These are phyloP conservation scores for Eledona agricola DNA, from an alignment of 2,888 invertebrate genomes.

Conservation along the genomic window DNA sequence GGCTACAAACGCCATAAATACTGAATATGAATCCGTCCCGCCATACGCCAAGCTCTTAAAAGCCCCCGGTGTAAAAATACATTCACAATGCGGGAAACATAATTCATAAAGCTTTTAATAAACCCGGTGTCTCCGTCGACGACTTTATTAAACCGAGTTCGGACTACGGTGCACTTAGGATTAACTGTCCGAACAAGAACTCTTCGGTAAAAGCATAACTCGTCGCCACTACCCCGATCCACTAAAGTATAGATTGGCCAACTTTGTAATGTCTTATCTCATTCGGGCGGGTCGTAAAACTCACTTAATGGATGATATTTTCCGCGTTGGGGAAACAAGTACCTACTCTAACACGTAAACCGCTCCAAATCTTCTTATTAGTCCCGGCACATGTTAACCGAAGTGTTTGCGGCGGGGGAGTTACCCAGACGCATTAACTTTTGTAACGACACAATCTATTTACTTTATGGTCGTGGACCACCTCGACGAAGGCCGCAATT, in stretches of 20 bases:
- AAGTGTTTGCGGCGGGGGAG: constrained; percentile 2
- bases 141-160: too few relatives aligned
- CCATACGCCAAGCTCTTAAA: constrained; percentile 32
- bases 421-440: constrained; percentile 15
- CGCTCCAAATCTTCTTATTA: constrained; percentile 29
- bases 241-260: constrained; percentile 61
- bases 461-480: constrained; percentile 22
- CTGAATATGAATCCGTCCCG: constrained; percentile 48
- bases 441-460: constrained; percentile 22
- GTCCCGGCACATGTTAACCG: constrained; percentile 12
- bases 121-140: too few relatives aligned
- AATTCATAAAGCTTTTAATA: constrained; percentile 54
- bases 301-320: constrained; percentile 58
- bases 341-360: constrained; percentile 24
- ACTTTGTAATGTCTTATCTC: constrained; percentile 61
- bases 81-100: constrained; percentile 53
- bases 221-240: constrained; percentile 46
- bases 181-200: constrained; percentile 45
- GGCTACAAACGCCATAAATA: constrained; percentile 53
- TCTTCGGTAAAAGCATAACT: constrained; percentile 50
- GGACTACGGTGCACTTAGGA: too few relatives aligned
- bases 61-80: constrained; percentile 48
- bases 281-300: constrained; percentile 59
- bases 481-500: constrained; percentile 3
- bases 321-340: constrained; percentile 48